A percentile compares a stretch with the other conserved stretches of the same genome.
These are phyloP conservation scores for Bombus balteatus DNA, from an alignment of 1,140 invertebrate genomes.

Conservation along the genomic window DNA sequence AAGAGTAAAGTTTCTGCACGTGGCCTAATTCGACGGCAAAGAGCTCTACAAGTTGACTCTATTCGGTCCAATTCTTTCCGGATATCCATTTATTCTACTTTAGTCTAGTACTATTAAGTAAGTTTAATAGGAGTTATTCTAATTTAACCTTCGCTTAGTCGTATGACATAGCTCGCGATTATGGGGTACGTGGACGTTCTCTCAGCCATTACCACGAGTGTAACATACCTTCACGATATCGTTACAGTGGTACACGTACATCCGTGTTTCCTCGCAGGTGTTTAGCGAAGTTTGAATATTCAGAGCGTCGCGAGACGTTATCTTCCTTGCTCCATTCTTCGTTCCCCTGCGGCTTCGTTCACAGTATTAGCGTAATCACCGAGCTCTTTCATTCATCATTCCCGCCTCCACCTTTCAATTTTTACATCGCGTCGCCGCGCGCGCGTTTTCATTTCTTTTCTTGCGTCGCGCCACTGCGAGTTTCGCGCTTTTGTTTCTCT, in stretches of 20 bases:
- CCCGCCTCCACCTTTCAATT: conserved; percentile 1
- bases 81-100: too few relatives aligned
- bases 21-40: too few relatives aligned
- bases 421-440: not conserved
- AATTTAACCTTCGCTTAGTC: too few relatives aligned
- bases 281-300: conserved; percentile 8
- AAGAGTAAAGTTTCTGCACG: too few relatives aligned
- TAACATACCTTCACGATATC: not conserved
- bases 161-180: too few relatives aligned
- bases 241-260: not conserved
- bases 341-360: conserved; percentile 31
- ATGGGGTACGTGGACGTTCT: not conserved
- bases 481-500: not conserved
- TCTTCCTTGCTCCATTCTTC: conserved; percentile 10
- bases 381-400: conserved; percentile 6
- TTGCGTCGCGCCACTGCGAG: not conserved
- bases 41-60: too few relatives aligned
- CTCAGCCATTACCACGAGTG: not conserved
- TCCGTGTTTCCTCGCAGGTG: not conserved
- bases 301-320: conserved; percentile 14
- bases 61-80: too few relatives aligned
- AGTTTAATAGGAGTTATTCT: too few relatives aligned
- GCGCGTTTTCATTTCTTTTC: conserved; percentile 2
- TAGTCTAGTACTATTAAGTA: too few relatives aligned
- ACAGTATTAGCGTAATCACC: conserved; percentile 45